These are phyloP conservation scores for Euphonia xanthogaster DNA, from an alignment of 2,797 vertebrate species.

Conservation along the genomic window DNA sequence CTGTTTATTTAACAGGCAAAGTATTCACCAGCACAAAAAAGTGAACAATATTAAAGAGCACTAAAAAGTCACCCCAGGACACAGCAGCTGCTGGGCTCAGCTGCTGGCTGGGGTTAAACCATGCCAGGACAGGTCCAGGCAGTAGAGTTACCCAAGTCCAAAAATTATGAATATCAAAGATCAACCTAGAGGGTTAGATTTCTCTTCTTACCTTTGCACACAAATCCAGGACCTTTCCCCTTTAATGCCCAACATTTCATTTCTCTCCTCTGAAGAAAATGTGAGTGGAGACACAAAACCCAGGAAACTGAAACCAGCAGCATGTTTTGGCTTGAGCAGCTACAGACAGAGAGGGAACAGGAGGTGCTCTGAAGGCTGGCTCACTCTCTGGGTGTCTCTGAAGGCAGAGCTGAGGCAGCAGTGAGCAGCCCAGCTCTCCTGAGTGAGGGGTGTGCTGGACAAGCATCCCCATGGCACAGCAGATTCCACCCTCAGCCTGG, in stretches of 20 bases:
- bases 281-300: not conserved
- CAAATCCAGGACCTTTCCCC: not conserved
- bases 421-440: not conserved
- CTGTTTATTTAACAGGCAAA: not conserved
- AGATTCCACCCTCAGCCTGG: not conserved
- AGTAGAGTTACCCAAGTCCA: not conserved
- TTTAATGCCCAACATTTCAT: not conserved
- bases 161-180: not conserved
- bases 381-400: not conserved
- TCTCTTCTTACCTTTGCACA: not conserved
- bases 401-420: not conserved
- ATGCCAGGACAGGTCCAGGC: not conserved
- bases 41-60: not conserved
- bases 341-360: not conserved
- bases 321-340: not conserved
- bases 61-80: not conserved
- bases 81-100: not conserved
- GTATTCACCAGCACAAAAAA: not conserved
- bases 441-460: not conserved
- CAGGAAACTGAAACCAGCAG: not conserved
- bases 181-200: not conserved
- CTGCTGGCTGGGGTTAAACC: not conserved
- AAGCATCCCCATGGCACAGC: not conserved
- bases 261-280: not conserved
- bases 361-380: not conserved